Evolutionary conservation across 2,113 vertebrate genomes (phyloP).

Genomic region (Pelobates fuscus): DNA sequence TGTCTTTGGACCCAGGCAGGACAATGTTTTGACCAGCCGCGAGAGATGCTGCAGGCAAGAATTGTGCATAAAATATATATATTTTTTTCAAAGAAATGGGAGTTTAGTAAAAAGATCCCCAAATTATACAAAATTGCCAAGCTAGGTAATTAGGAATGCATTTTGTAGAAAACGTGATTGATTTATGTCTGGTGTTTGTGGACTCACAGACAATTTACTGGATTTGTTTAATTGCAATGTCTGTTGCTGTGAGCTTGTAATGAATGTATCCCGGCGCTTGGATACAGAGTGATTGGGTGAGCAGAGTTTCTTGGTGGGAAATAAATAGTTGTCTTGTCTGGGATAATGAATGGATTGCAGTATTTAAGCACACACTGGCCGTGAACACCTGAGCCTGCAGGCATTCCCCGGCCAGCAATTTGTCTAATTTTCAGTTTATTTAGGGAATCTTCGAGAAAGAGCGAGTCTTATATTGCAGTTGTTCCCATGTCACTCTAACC

Average conservation of each 20-base stretch:
- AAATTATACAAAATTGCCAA: not conserved
- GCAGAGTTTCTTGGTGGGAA: constrained; percentile 12
- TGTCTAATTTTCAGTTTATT: no score
- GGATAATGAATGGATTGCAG: constrained; percentile 28
- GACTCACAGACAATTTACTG: not conserved
- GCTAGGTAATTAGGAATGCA: not conserved
- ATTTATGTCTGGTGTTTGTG: constrained; percentile 27
- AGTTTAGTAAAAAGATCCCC: not conserved
- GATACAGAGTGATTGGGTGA: constrained; percentile 26
- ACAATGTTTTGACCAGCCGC: no score
- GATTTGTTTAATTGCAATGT: constrained; percentile 29
- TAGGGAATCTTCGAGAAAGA: no score
- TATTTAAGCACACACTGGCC: constrained; percentile 12
- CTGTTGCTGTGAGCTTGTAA: constrained; percentile 5
- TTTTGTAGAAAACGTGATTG: not conserved
- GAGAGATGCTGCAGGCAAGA: no score
- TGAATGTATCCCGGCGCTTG: constrained; percentile 18
- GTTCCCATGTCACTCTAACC: no score
- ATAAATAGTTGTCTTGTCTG: not conserved
- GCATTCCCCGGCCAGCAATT: not conserved
- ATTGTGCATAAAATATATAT: no score
- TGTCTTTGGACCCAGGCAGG: no score
- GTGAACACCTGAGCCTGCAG: constrained; percentile 27
- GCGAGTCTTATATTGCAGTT: no score
- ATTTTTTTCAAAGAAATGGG: no score